phyloP scores from a whole-genome alignment of 1,140 invertebrate species.

The Penaeus chinensis region DNA sequence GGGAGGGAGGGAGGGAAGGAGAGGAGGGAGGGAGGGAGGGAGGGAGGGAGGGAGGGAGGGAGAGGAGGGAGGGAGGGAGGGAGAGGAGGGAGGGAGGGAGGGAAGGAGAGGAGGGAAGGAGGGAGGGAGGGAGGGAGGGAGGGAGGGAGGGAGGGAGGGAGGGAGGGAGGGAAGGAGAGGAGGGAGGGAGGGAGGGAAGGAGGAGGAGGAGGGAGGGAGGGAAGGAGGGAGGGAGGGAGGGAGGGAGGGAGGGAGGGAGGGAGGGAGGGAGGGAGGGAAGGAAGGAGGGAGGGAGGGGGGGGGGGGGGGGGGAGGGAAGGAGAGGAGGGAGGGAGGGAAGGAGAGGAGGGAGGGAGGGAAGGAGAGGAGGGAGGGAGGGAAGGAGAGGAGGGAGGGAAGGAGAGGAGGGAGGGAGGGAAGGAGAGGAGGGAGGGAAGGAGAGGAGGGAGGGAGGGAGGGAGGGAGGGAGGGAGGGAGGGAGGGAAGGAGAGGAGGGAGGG shows the following conservation, averaged over 20 bases:
- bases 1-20: too few relatives aligned
- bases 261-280: not conserved
- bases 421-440: not conserved
- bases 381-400: too few relatives aligned
- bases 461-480: not conserved
- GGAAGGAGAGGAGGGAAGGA: not conserved
- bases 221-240: too few relatives aligned
- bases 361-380: not conserved
- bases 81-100: too few relatives aligned
- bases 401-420: not conserved
- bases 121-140: not conserved
- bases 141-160: not conserved
- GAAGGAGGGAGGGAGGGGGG: not conserved
- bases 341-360: not conserved
- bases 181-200: too few relatives aligned
- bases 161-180: not conserved
- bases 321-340: not conserved
- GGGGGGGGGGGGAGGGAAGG: not conserved
- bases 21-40: too few relatives aligned
- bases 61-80: not conserved
- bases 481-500: not conserved
- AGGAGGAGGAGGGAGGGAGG: not conserved
- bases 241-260: not conserved
- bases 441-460: not conserved
- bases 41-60: not conserved